Conservation (phyloP, 2,888 invertebrate species). For the Heliconius erato region DNA sequence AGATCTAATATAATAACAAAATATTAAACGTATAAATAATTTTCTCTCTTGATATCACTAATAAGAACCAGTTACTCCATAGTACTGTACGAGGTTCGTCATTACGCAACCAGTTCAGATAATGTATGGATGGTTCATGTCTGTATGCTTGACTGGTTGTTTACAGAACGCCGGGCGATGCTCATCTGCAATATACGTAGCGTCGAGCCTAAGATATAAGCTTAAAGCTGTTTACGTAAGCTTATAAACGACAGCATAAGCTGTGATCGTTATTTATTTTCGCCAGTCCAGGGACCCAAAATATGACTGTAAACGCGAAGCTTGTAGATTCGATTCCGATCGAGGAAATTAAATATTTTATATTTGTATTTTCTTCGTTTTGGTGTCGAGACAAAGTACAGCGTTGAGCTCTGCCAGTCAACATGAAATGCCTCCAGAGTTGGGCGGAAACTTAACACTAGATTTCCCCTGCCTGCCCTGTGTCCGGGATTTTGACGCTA, state of each 20-base stretch:
- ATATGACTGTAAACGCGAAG: too few relatives aligned
- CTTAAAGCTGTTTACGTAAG: neutral
- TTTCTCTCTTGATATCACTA: slow-evolving; percentile 19
- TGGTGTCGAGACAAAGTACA: too few relatives aligned
- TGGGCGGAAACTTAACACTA: too few relatives aligned
- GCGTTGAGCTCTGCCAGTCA: too few relatives aligned
- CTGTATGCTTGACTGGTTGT: slow-evolving; percentile 66
- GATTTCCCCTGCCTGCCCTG: too few relatives aligned
- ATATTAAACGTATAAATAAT: slow-evolving; percentile 3
- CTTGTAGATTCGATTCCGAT: too few relatives aligned
- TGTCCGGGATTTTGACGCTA: too few relatives aligned
- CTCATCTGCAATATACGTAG: slow-evolving; percentile 43
- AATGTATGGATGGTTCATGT: slow-evolving; percentile 53
- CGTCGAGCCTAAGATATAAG: slow-evolving; percentile 5
- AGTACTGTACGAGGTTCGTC: slow-evolving; percentile 21
- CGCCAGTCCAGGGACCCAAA: too few relatives aligned
- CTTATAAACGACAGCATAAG: neutral
- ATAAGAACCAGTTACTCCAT: slow-evolving; percentile 39
- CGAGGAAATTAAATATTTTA: too few relatives aligned
- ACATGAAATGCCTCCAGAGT: too few relatives aligned
- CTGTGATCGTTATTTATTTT: neutral
- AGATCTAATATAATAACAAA: neutral
- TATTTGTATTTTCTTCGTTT: too few relatives aligned
- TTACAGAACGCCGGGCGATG: slow-evolving; percentile 58
- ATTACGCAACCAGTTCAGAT: slow-evolving; percentile 42